Evolutionary conservation across 2,113 vertebrate species (phyloP).

Genomic region (Notechis scutatus): DNA sequence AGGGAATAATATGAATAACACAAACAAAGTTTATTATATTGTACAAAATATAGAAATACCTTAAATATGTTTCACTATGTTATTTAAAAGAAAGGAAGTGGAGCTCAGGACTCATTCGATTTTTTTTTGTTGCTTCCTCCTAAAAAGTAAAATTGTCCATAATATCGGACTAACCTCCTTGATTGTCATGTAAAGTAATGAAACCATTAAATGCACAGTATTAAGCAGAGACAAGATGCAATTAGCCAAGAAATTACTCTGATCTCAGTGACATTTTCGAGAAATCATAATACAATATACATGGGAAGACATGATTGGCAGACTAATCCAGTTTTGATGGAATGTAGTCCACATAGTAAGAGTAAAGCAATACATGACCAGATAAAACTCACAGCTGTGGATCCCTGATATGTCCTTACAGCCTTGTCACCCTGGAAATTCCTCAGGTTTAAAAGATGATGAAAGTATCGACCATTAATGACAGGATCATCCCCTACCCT

Average conservation of each 20-base stretch:
- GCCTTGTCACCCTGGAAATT: constrained; percentile 98
- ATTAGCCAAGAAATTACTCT: constrained; percentile 99
- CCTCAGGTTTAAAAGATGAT: constrained; percentile 99
- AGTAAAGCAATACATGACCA: constrained; percentile 85
- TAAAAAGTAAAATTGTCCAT: constrained; percentile 63
- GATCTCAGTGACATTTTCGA: constrained; percentile 99
- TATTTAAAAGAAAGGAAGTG: constrained; percentile 62
- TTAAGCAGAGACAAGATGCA: constrained; percentile 98
- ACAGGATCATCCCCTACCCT: constrained; percentile 99
- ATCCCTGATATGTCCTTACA: constrained; percentile 97
- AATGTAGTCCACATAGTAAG: constrained; percentile 85
- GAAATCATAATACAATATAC: constrained; percentile 99
- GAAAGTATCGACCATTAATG: constrained; percentile 99
- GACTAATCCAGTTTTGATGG: constrained; percentile 99
- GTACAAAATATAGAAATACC: constrained; percentile 65
- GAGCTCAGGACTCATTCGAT: constrained; percentile 45
- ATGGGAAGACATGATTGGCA: constrained; percentile 90
- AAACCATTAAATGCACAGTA: constrained; percentile 96
- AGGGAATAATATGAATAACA: constrained; percentile 60
- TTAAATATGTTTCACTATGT: constrained; percentile 68
- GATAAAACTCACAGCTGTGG: constrained; percentile 99
- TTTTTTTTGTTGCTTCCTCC: constrained; percentile 17
- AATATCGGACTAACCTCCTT: constrained; percentile 69
- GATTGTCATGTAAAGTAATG: constrained; percentile 94
- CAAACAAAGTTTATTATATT: constrained; percentile 66